A percentile compares a stretch with the other conserved stretches of the same genome.
Evolutionary conservation across 1,140 invertebrate genomes (phyloP).

Genomic region (Bradysia coprophila): DNA sequence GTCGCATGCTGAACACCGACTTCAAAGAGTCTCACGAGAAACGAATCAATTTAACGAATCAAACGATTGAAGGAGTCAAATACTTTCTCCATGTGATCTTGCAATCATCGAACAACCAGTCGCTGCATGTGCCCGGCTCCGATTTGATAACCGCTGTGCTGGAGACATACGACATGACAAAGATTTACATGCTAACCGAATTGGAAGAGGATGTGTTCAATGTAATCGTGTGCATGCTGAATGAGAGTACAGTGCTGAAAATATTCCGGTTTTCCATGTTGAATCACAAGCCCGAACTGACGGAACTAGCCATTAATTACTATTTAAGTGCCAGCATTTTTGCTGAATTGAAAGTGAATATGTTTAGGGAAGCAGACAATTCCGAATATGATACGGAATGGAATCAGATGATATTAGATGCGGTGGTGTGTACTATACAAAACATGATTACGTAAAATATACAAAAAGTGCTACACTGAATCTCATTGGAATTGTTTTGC

Average conservation of each 20-base stretch:
- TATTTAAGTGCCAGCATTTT: conserved; percentile 13
- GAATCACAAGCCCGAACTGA: conserved; percentile 19
- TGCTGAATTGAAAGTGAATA: conserved; percentile 11
- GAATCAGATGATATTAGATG: conserved; percentile 20
- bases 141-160: conserved; percentile 9
- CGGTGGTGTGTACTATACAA: conserved; percentile 6
- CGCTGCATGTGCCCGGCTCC: conserved; percentile 6
- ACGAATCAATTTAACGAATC: conserved; percentile 16
- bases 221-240: conserved; percentile 13
- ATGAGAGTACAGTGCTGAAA: conserved; percentile 13
- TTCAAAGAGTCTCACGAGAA: conserved; percentile 19
- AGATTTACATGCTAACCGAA: conserved; percentile 19
- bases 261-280: conserved; percentile 19
- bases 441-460: not conserved
- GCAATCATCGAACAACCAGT: conserved; percentile 7
- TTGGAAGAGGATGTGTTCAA: conserved; percentile 15
- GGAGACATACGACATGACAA: conserved; percentile 20
- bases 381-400: conserved; percentile 18
- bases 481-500: too few relatives aligned
- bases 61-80: conserved; percentile 13
- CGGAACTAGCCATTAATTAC: conserved; percentile 18
- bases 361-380: conserved; percentile 18
- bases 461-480: too few relatives aligned
- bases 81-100: conserved; percentile 19
- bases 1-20: conserved; percentile 20